Conservation (phyloP, 2,113 vertebrate species). For the Grammatotria lemairii region DNA sequence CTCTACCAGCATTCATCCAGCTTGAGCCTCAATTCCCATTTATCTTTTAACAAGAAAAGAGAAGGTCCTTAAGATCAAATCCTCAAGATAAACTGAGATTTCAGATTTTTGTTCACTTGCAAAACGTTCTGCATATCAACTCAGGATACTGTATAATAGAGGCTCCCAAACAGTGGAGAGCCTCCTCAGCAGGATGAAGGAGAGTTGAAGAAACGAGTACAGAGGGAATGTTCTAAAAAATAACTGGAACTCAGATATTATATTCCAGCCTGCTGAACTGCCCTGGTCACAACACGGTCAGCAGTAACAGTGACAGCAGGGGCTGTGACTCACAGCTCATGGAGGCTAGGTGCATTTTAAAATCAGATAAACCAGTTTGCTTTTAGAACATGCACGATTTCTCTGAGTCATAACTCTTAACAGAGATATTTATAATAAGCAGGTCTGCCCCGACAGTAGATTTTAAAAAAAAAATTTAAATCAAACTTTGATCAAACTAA, state of each 20-base stretch:
- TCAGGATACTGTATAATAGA: background rate
- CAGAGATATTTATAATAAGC: background rate
- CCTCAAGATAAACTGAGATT: background rate
- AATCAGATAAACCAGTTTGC: background rate
- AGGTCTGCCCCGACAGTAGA: background rate
- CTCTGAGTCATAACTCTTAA: background rate
- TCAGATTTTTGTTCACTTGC: background rate
- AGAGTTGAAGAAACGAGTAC: background rate
- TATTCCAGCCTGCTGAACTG: background rate
- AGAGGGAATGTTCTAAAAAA: background rate
- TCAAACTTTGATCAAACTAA: background rate
- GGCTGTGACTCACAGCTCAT: background rate
- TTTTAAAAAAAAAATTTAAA: too few species aligned
- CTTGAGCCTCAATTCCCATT: background rate
- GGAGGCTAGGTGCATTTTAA: background rate
- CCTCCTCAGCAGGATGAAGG: background rate
- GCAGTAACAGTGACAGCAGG: background rate
- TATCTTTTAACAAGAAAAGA: background rate
- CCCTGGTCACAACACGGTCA: background rate
- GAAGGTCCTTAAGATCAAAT: background rate
- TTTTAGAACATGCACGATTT: background rate
- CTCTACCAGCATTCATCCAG: background rate
- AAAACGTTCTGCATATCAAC: background rate
- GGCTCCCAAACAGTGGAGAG: background rate
- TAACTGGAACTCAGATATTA: background rate